phyloP scores from a whole-genome alignment of 64 coral and sea anemone species.

The Pachyseris speciosa region DNA sequence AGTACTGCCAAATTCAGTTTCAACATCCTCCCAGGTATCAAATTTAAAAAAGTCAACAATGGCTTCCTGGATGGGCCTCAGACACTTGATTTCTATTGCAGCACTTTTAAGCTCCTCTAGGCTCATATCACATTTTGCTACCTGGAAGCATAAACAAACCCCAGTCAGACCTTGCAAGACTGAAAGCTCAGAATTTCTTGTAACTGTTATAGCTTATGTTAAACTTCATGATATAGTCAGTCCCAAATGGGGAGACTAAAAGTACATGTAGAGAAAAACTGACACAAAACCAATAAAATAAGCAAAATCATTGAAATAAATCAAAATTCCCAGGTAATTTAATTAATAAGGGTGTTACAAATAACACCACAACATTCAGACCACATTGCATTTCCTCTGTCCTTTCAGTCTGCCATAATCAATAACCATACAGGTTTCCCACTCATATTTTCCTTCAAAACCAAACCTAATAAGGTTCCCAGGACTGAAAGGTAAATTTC shows the following conservation, averaged over 20 bases:
- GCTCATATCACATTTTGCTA: slow-evolving; percentile 31
- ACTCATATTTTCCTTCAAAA: neutral
- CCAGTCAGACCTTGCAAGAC: neutral
- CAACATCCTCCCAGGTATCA: neutral
- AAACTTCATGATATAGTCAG: too few species aligned
- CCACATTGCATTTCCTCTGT: neutral
- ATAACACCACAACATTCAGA: neutral
- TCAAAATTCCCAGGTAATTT: neutral
- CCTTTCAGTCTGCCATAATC: neutral
- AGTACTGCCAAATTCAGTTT: neutral
- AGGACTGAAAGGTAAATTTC: neutral
- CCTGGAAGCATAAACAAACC: neutral
- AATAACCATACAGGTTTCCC: neutral
- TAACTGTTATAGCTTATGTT: too few species aligned
- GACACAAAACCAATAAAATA: neutral
- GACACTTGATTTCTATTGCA: neutral
- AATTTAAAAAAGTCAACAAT: slow-evolving; percentile 33
- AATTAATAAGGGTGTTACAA: neutral
- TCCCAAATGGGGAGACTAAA: too few species aligned
- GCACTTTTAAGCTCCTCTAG: neutral
- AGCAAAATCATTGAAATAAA: neutral
- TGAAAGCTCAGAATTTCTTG: too few species aligned
- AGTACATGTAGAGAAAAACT: neutral
- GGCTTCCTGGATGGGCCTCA: slow-evolving; percentile 32
- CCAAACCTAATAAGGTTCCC: neutral